These are phyloP conservation scores for Dromiciops gliroides DNA, from an alignment of 2,113 vertebrate species.

Conservation along the genomic window DNA sequence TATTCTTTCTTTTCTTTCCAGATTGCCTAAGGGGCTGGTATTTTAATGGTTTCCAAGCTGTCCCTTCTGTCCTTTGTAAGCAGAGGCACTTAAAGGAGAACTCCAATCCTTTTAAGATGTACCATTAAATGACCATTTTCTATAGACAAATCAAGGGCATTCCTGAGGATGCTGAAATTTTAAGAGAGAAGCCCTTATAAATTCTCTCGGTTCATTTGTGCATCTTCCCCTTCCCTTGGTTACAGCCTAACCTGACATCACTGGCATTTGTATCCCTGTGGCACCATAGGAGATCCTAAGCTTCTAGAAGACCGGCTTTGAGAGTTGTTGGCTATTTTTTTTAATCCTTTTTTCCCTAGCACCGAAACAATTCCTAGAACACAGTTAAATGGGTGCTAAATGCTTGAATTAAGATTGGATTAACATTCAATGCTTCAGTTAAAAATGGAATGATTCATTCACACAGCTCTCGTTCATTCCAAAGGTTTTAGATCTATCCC, in stretches of 20 bases:
- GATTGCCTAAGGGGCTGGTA: neutral
- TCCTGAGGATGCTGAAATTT: neutral
- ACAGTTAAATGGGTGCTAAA: neutral
- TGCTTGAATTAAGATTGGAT: no score
- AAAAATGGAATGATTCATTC: neutral
- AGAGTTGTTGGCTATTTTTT: neutral
- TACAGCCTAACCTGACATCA: neutral
- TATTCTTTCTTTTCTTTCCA: neutral
- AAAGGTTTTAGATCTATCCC: neutral
- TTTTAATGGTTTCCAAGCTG: neutral
- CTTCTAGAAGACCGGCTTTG: neutral
- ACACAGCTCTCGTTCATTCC: neutral
- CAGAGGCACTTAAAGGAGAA: neutral
- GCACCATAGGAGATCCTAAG: no score
- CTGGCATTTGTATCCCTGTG: neutral
- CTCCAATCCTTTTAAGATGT: neutral
- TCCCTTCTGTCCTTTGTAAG: conserved; percentile 4
- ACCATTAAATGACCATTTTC: neutral
- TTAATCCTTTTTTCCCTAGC: neutral
- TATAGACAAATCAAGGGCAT: neutral
- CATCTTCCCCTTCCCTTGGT: no score
- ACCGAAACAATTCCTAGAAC: neutral
- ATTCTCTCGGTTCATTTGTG: neutral
- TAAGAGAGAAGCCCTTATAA: neutral
- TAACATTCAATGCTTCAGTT: no score